A percentile compares a stretch with the other conserved stretches of the same genome.
These are phyloP conservation scores for Zaprionus obscuricornis DNA, from an alignment of 2,888 invertebrate species.

Conservation along the genomic window DNA sequence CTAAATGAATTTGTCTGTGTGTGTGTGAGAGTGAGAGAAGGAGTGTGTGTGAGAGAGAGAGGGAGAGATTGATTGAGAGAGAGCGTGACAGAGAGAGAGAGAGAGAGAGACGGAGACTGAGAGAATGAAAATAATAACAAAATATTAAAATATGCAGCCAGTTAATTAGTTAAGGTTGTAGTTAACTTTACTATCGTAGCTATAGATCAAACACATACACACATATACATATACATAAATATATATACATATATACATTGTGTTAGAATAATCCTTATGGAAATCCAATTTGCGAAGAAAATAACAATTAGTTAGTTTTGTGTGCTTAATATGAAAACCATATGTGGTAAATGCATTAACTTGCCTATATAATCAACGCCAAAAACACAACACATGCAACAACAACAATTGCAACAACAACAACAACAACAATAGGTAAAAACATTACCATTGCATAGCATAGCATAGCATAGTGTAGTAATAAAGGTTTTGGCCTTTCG, in stretches of 20 bases:
- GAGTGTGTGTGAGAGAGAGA: too few relatives aligned
- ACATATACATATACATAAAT: conserved; percentile 1
- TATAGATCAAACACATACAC: too few relatives aligned
- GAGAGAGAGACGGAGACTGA: too few relatives aligned
- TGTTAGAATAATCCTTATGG: conserved; percentile 56
- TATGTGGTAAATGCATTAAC: conserved; percentile 72
- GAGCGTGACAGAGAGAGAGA: too few relatives aligned
- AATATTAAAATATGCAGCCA: conserved; percentile 38
- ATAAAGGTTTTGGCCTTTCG: conserved; percentile 35
- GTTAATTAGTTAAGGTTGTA: conserved; percentile 34
- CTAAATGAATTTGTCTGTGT: too few relatives aligned
- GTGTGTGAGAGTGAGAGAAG: too few relatives aligned
- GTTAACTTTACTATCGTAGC: conserved; percentile 7
- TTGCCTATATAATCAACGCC: conserved; percentile 58
- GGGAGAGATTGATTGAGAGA: too few relatives aligned
- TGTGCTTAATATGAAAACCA: conserved; percentile 51
- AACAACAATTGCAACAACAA: not conserved
- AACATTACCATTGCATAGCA: too few relatives aligned
- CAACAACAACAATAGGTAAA: too few relatives aligned
- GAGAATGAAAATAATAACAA: conserved; percentile 23
- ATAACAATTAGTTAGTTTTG: conserved; percentile 71
- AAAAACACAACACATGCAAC: conserved; percentile 12
- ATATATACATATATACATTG: conserved; percentile 22
- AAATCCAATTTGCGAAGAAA: conserved; percentile 76
- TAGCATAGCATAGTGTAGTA: not conserved